Evolutionary conservation across 2,113 vertebrate species (phyloP).

Genomic region (Xiphophorus maculatus): DNA sequence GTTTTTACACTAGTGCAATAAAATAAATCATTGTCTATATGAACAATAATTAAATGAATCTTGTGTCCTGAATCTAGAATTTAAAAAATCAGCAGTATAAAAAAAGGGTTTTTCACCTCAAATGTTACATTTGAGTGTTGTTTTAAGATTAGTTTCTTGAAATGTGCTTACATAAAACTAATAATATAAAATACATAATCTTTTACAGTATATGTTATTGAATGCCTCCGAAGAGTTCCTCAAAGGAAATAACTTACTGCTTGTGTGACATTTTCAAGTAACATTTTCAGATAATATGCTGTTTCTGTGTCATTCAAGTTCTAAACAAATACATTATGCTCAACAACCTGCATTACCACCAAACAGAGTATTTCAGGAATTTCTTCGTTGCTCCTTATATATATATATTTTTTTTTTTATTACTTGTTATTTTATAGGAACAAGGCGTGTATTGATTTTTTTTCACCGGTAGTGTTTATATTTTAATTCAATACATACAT

Average conservation of each 20-base stretch:
- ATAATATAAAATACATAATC: neutral
- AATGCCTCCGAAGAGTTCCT: neutral
- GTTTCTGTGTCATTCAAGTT: conserved; percentile 40
- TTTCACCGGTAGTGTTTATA: conserved; percentile 30
- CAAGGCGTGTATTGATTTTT: conserved; percentile 6
- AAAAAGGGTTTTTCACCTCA: too few species aligned
- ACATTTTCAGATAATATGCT: conserved; percentile 38
- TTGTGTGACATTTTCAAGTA: conserved; percentile 50
- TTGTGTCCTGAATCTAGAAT: too few species aligned
- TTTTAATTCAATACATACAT: conserved; percentile 21
- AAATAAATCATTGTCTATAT: too few species aligned
- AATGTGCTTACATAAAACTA: neutral
- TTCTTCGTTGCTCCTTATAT: conserved; percentile 32
- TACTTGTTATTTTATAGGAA: conserved; percentile 27
- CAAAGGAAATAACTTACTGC: neutral
- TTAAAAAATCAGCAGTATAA: too few species aligned
- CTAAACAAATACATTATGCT: conserved; percentile 20
- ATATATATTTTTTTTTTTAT: neutral
- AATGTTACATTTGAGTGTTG: neutral
- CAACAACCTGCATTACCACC: conserved; percentile 11
- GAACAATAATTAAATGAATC: too few species aligned
- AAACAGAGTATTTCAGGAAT: conserved; percentile 1
- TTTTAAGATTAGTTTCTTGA: neutral
- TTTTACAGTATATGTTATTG: neutral
- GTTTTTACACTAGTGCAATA: too few species aligned